phyloP scores from a whole-genome alignment of 2,113 vertebrate species.

The Microtus montanus region DNA sequence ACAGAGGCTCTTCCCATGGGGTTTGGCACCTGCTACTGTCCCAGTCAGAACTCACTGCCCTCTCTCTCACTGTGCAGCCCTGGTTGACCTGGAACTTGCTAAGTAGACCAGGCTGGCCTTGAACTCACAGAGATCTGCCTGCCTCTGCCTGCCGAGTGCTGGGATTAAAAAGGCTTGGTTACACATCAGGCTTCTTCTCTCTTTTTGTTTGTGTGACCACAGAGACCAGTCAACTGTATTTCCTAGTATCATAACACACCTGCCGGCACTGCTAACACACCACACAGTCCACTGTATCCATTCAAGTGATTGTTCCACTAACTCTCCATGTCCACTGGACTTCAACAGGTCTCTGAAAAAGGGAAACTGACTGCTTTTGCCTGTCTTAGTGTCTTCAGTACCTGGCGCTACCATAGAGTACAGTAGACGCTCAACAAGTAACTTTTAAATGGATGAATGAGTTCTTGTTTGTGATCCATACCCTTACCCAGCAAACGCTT shows the following conservation, averaged over 20 bases:
- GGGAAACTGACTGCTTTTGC: background rate
- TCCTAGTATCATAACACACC: background rate
- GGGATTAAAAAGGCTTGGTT: background rate
- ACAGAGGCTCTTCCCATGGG: background rate
- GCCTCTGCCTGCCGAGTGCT: background rate
- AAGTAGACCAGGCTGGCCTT: background rate
- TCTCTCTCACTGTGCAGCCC: background rate
- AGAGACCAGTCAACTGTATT: background rate
- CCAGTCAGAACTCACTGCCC: background rate
- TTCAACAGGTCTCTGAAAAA: background rate
- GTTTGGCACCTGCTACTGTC: background rate
- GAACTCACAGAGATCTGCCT: background rate
- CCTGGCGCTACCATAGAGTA: background rate
- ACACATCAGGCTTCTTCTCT: background rate
- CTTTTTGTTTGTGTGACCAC: background rate
- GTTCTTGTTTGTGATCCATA: background rate
- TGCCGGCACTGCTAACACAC: accelerated
- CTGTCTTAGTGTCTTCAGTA: background rate
- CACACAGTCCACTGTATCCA: background rate
- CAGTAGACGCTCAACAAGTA: background rate
- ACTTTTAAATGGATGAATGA: background rate
- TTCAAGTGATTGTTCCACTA: background rate
- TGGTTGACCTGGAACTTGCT: background rate
- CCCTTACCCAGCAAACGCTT: background rate
- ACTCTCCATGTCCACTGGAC: background rate